phyloP scores from a whole-genome alignment of 2,888 invertebrate species.

The Oscheius sp. region DNA sequence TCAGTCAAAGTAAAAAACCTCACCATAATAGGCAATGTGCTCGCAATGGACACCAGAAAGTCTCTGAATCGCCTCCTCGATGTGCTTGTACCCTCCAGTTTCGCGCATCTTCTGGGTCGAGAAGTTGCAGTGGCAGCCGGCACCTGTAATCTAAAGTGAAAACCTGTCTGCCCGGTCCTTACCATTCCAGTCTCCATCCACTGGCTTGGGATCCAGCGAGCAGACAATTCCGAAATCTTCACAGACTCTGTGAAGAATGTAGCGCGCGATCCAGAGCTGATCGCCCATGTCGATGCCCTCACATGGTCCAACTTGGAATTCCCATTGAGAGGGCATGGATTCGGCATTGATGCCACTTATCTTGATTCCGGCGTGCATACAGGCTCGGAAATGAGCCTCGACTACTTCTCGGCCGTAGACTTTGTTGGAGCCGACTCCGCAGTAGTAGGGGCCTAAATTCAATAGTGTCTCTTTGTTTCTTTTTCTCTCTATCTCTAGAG shows the following conservation, averaged over 20 bases:
- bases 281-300: slow-evolving; percentile 77
- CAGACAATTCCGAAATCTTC: slow-evolving; percentile 76
- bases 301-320: slow-evolving; percentile 76
- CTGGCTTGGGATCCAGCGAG: slow-evolving; percentile 76
- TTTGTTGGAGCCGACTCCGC: slow-evolving; percentile 93
- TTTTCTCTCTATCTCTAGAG: too few species aligned
- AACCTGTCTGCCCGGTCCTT: slow-evolving; percentile 71
- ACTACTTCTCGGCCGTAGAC: slow-evolving; percentile 94
- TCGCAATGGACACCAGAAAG: slow-evolving; percentile 89
- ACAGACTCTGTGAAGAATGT: slow-evolving; percentile 75
- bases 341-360: slow-evolving; percentile 94
- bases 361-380: slow-evolving; percentile 90
- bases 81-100: slow-evolving; percentile 82
- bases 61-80: slow-evolving; percentile 93
- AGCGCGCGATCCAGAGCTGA: slow-evolving; percentile 76
- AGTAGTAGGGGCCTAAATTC: slow-evolving; percentile 88
- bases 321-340: slow-evolving; percentile 81
- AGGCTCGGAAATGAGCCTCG: slow-evolving; percentile 92
- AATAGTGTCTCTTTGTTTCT: too few species aligned
- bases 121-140: slow-evolving; percentile 95
- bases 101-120: slow-evolving; percentile 91
- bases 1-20: too few species aligned
- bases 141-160: slow-evolving; percentile 70
- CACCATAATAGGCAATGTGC: slow-evolving; percentile 96
- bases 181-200: slow-evolving; percentile 84